Conservation (phyloP, 1,140 invertebrate genomes). For the Ceratosolen solmsi region DNA sequence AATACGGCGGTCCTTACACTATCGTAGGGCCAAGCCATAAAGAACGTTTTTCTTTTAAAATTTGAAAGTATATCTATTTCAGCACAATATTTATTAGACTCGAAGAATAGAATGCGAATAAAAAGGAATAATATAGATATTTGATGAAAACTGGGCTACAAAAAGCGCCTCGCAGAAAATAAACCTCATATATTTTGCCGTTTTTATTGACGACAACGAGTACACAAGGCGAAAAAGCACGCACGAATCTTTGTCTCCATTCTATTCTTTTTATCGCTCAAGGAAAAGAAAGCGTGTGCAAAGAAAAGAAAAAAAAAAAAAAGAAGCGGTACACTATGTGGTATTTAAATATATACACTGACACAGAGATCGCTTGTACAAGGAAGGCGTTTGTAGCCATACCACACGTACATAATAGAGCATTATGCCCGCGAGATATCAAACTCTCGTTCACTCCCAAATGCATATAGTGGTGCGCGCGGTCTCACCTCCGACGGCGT, state of each 20-base stretch:
- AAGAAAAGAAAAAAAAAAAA: conserved; percentile 14
- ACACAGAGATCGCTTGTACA: not conserved
- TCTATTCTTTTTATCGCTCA: conserved; percentile 32
- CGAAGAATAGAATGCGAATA: not conserved
- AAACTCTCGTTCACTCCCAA: not conserved
- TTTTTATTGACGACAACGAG: not conserved
- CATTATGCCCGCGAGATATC: conserved; percentile 47
- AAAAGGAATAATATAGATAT: not conserved
- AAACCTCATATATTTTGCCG: not conserved
- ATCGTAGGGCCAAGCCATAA: too few relatives aligned
- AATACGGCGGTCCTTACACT: too few relatives aligned
- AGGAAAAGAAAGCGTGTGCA: not conserved
- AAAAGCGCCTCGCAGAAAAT: not conserved
- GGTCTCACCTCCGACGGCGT: conserved; percentile 45
- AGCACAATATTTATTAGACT: not conserved
- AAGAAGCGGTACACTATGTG: not conserved
- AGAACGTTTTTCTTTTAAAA: too few relatives aligned
- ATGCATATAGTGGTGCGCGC: not conserved
- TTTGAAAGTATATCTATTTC: too few relatives aligned
- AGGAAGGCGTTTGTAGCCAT: not conserved
- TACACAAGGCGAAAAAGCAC: not conserved
- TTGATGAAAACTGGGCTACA: conserved; percentile 28
- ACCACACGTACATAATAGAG: conserved; percentile 37
- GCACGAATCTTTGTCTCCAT: conserved; percentile 8
- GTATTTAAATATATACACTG: not conserved